Conservation (phyloP, 2,113 vertebrate genomes). For the Jaculus jaculus region DNA sequence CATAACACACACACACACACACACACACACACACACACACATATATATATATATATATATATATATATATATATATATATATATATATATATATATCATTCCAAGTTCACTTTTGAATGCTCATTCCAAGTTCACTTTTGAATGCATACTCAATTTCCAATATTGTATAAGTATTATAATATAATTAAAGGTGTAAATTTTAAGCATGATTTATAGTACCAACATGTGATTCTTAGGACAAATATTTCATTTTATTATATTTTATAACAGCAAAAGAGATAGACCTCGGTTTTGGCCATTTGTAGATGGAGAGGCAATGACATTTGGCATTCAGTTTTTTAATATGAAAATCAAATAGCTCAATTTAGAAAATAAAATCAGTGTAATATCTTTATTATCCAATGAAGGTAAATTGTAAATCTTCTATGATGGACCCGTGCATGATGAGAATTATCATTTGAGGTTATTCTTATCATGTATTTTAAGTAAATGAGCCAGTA, state of each 20-base stretch:
- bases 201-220: not conserved
- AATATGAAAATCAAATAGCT: not conserved
- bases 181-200: not conserved
- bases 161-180: not conserved
- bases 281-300: not conserved
- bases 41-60: no score
- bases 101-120: no score
- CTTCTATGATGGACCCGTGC: not conserved
- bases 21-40: no score
- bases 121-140: not conserved
- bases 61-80: no score
- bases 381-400: constrained; percentile 10
- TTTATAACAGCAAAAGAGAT: not conserved
- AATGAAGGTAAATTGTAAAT: constrained; percentile 30
- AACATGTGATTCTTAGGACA: not conserved
- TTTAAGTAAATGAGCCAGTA: constrained; percentile 72
- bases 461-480: constrained; percentile 7
- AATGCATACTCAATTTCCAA: not conserved
- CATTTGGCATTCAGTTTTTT: constrained; percentile 20
- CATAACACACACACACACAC: not conserved
- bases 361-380: not conserved
- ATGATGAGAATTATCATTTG: constrained; percentile 27
- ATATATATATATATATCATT: no score
- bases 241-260: not conserved
- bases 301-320: not conserved